phyloP scores from a whole-genome alignment of 2,113 vertebrate species.

The Probosciger aterrimus region DNA sequence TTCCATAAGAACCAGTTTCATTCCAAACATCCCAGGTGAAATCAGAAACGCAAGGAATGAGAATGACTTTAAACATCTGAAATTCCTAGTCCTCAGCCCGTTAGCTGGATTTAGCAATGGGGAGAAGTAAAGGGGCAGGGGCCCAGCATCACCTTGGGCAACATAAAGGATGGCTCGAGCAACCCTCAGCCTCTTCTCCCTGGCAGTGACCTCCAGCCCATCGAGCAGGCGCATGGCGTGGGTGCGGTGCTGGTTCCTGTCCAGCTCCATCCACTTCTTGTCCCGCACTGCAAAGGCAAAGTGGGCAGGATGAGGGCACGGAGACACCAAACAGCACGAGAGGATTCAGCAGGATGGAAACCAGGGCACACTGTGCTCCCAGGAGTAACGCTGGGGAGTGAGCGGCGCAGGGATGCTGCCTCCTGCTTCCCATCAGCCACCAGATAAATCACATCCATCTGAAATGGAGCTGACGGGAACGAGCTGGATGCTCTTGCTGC shows the following conservation, averaged over 20 bases:
- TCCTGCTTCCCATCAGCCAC: neutral
- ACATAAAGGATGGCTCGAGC: slow-evolving; percentile 94
- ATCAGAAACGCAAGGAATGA: neutral
- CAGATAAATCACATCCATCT: neutral
- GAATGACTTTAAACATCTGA: neutral
- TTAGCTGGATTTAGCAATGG: neutral
- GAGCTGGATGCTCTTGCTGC: neutral
- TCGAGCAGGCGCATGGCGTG: slow-evolving; percentile 94
- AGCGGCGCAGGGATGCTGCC: fast-evolving
- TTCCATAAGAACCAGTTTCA: fast-evolving
- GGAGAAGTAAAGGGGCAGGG: neutral
- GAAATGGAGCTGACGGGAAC: neutral
- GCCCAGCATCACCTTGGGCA: slow-evolving; percentile 80
- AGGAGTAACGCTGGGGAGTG: fast-evolving
- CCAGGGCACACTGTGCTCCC: neutral
- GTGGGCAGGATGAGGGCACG: neutral
- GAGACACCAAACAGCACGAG: neutral
- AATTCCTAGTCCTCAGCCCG: neutral
- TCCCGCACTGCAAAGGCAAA: slow-evolving; percentile 79
- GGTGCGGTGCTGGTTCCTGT: slow-evolving; percentile 84
- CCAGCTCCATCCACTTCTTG: slow-evolving; percentile 88
- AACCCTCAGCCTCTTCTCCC: slow-evolving; percentile 89
- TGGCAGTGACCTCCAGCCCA: slow-evolving; percentile 88
- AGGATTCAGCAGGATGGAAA: neutral
- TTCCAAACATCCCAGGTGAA: neutral